Conservation (phyloP, 1,140 invertebrate genomes). For the Drosophila subpulchrella region DNA sequence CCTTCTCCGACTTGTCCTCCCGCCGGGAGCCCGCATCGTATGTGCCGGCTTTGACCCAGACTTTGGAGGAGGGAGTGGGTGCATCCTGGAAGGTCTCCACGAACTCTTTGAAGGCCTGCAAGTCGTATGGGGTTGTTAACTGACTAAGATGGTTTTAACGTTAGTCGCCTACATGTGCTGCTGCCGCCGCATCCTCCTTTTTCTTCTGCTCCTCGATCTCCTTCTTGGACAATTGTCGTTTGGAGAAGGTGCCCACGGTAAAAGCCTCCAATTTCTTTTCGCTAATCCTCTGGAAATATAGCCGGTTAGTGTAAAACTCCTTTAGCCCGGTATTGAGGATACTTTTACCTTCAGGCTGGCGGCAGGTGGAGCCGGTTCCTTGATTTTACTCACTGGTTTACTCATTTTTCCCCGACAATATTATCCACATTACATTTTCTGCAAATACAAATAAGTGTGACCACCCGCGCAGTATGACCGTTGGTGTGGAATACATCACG, state of each 20-base stretch:
- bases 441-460: slow-evolving; percentile 10
- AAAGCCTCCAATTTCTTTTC: slow-evolving; percentile 93
- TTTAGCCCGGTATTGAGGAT: neutral
- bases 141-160: neutral
- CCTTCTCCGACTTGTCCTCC: slow-evolving; percentile 95
- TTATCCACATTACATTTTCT: slow-evolving; percentile 14
- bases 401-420: slow-evolving; percentile 22
- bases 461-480: neutral
- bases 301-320: neutral
- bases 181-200: slow-evolving; percentile 95
- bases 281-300: slow-evolving; percentile 86
- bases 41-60: slow-evolving; percentile 98
- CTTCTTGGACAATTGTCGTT: slow-evolving; percentile 91
- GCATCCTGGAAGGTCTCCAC: slow-evolving; percentile 98
- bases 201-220: slow-evolving; percentile 95
- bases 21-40: slow-evolving; percentile 97
- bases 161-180: slow-evolving; percentile 86
- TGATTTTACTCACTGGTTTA: slow-evolving; percentile 29
- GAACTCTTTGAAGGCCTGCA: slow-evolving; percentile 97
- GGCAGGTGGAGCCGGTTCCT: slow-evolving; percentile 21
- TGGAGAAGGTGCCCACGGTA: slow-evolving; percentile 91
- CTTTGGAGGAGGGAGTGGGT: slow-evolving; percentile 90
- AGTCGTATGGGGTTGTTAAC: neutral
- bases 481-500: neutral
- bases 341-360: slow-evolving; percentile 54